Evolutionary conservation across 2,888 invertebrate species (phyloP).

Genomic region (Campoplex capitator): DNA sequence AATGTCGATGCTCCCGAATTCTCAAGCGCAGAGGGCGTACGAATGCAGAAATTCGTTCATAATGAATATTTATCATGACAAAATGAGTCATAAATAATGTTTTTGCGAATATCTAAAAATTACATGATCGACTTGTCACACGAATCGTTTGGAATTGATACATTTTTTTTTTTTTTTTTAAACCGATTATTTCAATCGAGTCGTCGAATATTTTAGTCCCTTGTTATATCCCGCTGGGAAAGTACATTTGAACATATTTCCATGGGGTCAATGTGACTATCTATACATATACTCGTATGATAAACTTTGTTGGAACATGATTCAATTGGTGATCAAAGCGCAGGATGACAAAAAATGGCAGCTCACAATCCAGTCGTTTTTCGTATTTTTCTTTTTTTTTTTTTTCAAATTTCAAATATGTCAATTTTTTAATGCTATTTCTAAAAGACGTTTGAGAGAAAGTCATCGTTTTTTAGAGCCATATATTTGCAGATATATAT

Average conservation of each 20-base stretch:
- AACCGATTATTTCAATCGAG: neutral
- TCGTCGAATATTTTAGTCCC: neutral
- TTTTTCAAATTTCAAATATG: neutral
- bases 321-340: neutral
- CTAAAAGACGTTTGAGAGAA: conserved; percentile 17
- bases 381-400: neutral
- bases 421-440: conserved; percentile 9
- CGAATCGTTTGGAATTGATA: conserved; percentile 15
- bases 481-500: conserved; percentile 15
- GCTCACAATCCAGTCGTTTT: neutral
- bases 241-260: neutral
- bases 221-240: neutral
- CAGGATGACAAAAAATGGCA: conserved; percentile 5
- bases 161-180: neutral
- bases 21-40: conserved; percentile 8
- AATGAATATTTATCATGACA: conserved; percentile 7
- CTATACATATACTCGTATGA: neutral
- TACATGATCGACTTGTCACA: conserved; percentile 19
- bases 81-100: conserved; percentile 16
- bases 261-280: neutral
- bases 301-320: conserved; percentile 14
- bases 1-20: conserved; percentile 9
- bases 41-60: conserved; percentile 1
- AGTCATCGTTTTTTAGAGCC: conserved; percentile 14
- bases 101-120: conserved; percentile 17